phyloP scores from a whole-genome alignment of 1,140 invertebrate genomes.

The Drosophila ficusphila region DNA sequence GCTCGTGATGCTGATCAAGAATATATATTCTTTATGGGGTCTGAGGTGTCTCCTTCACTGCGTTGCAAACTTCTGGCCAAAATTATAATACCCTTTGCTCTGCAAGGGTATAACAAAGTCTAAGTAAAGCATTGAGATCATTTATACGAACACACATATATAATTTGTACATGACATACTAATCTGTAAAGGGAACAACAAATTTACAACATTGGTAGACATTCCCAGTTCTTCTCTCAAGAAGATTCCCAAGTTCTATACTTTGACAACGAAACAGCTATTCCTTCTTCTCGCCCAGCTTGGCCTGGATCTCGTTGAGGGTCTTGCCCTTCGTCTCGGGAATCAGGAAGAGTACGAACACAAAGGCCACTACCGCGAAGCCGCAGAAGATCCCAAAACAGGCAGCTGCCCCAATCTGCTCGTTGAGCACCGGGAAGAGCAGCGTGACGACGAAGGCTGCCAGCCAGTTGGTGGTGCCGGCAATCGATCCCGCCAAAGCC shows the following conservation, averaged over 20 bases:
- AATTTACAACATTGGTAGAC: no score
- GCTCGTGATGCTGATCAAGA: no score
- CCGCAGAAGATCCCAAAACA: conserved; percentile 90
- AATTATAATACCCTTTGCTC: no score
- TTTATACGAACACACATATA: no score
- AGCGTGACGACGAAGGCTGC: conserved; percentile 94
- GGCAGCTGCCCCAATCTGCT: conserved; percentile 85
- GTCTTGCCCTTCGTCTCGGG: conserved; percentile 90
- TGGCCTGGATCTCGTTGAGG: conserved; percentile 87
- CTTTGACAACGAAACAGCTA: background rate
- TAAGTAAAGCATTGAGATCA: no score
- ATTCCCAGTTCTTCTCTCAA: no score
- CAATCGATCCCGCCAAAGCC: conserved; percentile 89
- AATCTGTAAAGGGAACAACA: no score
- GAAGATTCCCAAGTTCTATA: background rate
- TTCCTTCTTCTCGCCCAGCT: conserved; percentile 16
- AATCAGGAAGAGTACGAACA: conserved; percentile 87
- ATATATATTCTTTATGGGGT: no score
- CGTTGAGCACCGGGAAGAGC: conserved; percentile 77
- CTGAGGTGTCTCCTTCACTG: no score
- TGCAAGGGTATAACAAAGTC: no score
- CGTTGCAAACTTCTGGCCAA: no score
- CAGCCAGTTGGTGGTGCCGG: conserved; percentile 90
- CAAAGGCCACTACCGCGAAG: conserved; percentile 86
- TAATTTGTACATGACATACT: no score